These are phyloP conservation scores for Drosophila yooni DNA, from an alignment of 2,888 invertebrate genomes.

Conservation along the genomic window DNA sequence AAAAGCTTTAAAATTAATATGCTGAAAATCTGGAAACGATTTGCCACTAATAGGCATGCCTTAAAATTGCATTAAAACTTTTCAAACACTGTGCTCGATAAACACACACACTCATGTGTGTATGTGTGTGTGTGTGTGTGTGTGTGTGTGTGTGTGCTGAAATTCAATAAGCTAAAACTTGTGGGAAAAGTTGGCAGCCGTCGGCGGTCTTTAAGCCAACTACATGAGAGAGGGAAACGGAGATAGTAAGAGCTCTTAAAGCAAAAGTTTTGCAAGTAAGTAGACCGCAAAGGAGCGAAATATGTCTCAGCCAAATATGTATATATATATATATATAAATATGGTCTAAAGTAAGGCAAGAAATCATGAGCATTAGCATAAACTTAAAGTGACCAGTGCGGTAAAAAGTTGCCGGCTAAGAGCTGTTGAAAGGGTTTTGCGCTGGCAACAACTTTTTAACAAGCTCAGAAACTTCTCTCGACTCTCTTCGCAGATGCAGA, in stretches of 20 bases:
- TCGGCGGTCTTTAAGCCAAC: constrained; percentile 46
- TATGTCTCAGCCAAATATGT: constrained; percentile 12
- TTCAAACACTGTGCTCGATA: constrained; percentile 41
- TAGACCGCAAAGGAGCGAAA: constrained; percentile 38
- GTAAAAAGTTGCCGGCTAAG: constrained; percentile 35
- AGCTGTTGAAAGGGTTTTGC: constrained; percentile 40
- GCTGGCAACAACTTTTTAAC: constrained; percentile 42
- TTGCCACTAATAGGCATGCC: constrained; percentile 74
- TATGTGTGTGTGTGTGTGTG: not conserved
- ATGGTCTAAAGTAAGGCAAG: constrained; percentile 33
- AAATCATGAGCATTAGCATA: constrained; percentile 68
- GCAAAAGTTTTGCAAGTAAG: constrained; percentile 46
- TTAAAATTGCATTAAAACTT: constrained; percentile 79
- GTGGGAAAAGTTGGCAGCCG: constrained; percentile 54
- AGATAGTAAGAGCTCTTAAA: constrained; percentile 37
- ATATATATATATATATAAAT: not conserved
- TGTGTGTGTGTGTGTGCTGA: constrained; percentile 11
- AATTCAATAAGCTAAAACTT: constrained; percentile 75
- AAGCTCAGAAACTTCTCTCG: constrained; percentile 29
- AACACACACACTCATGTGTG: constrained; percentile 24
- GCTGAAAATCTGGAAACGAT: constrained; percentile 71
- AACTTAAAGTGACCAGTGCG: constrained; percentile 52
- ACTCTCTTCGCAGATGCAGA: constrained; percentile 52
- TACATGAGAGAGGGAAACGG: not conserved
- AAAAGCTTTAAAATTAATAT: constrained; percentile 67